A percentile compares a stretch with the other conserved stretches of the same genome.
phyloP scores from a whole-genome alignment of 92 coral and sea anemone species.

The Umimayanthus kanabou region DNA sequence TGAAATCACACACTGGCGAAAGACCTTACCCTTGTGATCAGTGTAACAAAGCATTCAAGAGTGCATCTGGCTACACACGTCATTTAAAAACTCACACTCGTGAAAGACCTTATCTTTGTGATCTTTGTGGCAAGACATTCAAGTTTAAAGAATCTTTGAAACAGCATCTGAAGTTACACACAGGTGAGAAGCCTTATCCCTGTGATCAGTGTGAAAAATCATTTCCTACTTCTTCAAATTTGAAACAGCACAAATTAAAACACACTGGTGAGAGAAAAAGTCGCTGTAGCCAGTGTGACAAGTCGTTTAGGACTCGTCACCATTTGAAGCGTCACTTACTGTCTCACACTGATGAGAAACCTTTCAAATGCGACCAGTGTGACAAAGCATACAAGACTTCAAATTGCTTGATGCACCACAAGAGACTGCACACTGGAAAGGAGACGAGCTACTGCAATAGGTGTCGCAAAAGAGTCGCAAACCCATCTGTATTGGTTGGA shows the following conservation, averaged over 20 bases:
- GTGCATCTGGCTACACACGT: not conserved
- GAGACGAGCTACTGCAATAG: slow-evolving; percentile 18
- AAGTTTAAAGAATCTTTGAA: not conserved
- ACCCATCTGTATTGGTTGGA: not conserved
- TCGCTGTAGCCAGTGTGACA: not conserved
- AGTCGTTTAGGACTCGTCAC: not conserved
- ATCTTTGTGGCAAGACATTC: slow-evolving; percentile 7
- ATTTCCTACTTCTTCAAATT: not conserved
- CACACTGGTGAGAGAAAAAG: not conserved
- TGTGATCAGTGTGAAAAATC: slow-evolving; percentile 6
- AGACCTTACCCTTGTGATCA: not conserved
- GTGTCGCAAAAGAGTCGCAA: not conserved
- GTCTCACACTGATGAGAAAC: not conserved
- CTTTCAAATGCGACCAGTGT: not conserved
- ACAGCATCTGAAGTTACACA: not conserved
- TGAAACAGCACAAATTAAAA: not conserved
- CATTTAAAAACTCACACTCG: not conserved
- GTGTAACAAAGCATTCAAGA: not conserved
- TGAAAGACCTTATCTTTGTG: slow-evolving; percentile 2
- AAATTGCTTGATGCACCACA: not conserved
- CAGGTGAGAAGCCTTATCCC: not conserved
- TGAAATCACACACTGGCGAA: not conserved
- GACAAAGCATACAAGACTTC: not conserved
- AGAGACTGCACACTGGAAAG: slow-evolving; percentile 1
- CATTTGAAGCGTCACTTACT: not conserved